Percentiles rank a stretch among this genome's conserved stretches.
Evolutionary conservation across 1,140 invertebrate genomes (phyloP).

Genomic region (Teleogryllus occipitalis): DNA sequence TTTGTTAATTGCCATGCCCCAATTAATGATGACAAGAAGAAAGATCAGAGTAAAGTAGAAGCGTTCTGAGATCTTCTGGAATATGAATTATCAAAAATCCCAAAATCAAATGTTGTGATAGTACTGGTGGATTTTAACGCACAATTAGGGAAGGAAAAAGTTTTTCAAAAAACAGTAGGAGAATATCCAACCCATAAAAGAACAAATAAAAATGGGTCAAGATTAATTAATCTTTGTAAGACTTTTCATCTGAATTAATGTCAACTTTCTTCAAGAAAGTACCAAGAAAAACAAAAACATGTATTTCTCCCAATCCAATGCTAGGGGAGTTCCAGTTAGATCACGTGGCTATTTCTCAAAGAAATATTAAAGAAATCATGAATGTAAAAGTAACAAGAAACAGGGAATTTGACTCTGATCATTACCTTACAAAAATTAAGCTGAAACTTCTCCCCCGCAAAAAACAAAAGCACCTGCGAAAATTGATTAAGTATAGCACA

Average conservation of each 20-base stretch:
- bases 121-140: neutral
- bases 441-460: neutral
- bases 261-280: constrained; percentile 9
- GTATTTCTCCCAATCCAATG: neutral
- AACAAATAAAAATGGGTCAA: constrained; percentile 7
- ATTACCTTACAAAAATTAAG: neutral
- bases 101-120: constrained; percentile 10
- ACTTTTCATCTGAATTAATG: constrained; percentile 6
- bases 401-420: constrained; percentile 11
- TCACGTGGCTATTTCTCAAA: neutral
- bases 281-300: neutral
- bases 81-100: neutral
- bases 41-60: constrained; percentile 1
- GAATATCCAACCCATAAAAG: neutral
- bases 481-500: neutral
- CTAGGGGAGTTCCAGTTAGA: constrained; percentile 6
- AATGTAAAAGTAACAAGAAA: neutral
- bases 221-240: constrained; percentile 8
- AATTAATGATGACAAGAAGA: constrained; percentile 8
- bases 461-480: neutral
- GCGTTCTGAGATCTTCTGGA: neutral
- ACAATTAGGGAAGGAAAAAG: neutral
- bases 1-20: constrained; percentile 9
- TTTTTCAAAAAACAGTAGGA: neutral
- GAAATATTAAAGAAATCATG: neutral